These are phyloP conservation scores for Zygaena filipendulae DNA, from an alignment of 2,888 invertebrate species.

Conservation along the genomic window DNA sequence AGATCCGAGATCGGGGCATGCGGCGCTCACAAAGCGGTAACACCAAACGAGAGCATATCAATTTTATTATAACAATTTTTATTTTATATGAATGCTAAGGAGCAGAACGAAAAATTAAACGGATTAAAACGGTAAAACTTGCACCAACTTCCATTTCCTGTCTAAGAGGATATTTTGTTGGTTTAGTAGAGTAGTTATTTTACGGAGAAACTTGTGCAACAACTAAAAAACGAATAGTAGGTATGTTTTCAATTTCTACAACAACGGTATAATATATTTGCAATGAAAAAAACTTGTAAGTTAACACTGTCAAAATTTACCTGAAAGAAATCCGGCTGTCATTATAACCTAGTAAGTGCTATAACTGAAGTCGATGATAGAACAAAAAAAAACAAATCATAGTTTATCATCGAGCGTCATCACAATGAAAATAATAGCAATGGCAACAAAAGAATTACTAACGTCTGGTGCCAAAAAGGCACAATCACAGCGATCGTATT, in stretches of 20 bases:
- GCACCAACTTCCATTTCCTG: not conserved
- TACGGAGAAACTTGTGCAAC: too few relatives aligned
- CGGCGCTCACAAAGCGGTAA: conserved; percentile 52
- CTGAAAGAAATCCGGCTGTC: too few relatives aligned
- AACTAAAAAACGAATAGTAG: too few relatives aligned
- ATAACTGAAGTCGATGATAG: too few relatives aligned
- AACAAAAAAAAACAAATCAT: too few relatives aligned
- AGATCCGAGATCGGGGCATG: conserved; percentile 32
- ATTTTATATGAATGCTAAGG: conserved; percentile 13
- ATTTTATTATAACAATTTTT: conserved; percentile 36
- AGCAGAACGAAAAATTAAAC: conserved; percentile 3
- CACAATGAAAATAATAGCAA: conserved; percentile 51
- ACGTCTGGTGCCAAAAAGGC: conserved; percentile 54
- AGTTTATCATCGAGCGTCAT: conserved; percentile 52
- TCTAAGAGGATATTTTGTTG: too few relatives aligned
- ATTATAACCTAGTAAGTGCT: too few relatives aligned
- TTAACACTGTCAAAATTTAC: too few relatives aligned
- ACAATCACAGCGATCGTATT: conserved; percentile 35
- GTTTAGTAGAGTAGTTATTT: too few relatives aligned
- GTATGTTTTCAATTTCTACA: too few relatives aligned
- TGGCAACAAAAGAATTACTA: conserved; percentile 60
- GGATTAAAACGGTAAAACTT: conserved; percentile 9
- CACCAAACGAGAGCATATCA: conserved; percentile 47
- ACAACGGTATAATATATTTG: too few relatives aligned
- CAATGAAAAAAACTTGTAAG: too few relatives aligned